Percentiles rank a stretch among this genome's conserved stretches.
Evolutionary conservation across 2,113 vertebrate species (phyloP).

Genomic region (Hyla sarda): DNA sequence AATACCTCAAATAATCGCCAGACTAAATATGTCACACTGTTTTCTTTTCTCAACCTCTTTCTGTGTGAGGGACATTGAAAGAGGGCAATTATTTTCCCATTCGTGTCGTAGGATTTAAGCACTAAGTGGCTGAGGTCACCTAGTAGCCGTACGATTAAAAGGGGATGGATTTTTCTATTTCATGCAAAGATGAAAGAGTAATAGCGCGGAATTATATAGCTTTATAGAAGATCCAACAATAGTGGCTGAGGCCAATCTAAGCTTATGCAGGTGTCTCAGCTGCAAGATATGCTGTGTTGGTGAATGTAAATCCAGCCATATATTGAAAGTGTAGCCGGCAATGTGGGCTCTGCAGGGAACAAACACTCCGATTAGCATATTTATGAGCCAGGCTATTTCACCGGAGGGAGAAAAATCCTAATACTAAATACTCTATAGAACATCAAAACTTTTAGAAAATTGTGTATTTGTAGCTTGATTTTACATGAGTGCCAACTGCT

Average conservation of each 20-base stretch:
- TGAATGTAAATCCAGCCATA: conserved; percentile 50
- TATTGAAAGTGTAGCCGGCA: conserved; percentile 42
- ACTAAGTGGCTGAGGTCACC: conserved; percentile 53
- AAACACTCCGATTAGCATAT: conserved; percentile 57
- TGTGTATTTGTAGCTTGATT: conserved; percentile 42
- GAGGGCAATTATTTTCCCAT: conserved; percentile 58
- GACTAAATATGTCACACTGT: conserved; percentile 37
- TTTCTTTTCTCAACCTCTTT: conserved; percentile 28
- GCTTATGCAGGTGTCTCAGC: conserved; percentile 45
- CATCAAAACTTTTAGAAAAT: conserved; percentile 41
- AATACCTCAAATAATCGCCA: conserved; percentile 37
- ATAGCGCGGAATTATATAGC: conserved; percentile 49
- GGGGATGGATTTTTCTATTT: conserved; percentile 40
- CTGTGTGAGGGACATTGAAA: conserved; percentile 24
- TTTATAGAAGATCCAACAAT: conserved; percentile 55
- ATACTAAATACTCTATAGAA: conserved; percentile 54
- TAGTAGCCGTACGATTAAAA: conserved; percentile 9
- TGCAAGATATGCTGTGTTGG: conserved; percentile 36
- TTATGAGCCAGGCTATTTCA: conserved; percentile 45
- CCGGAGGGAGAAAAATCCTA: conserved; percentile 46
- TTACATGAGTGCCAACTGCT: conserved; percentile 31
- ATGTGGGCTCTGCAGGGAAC: conserved; percentile 52
- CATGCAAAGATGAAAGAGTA: conserved; percentile 56
- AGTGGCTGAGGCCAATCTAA: conserved; percentile 45
- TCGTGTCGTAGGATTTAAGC: conserved; percentile 41